phyloP scores from a whole-genome alignment of 1,140 invertebrate genomes.

The Akabosia matsudoensis region DNA sequence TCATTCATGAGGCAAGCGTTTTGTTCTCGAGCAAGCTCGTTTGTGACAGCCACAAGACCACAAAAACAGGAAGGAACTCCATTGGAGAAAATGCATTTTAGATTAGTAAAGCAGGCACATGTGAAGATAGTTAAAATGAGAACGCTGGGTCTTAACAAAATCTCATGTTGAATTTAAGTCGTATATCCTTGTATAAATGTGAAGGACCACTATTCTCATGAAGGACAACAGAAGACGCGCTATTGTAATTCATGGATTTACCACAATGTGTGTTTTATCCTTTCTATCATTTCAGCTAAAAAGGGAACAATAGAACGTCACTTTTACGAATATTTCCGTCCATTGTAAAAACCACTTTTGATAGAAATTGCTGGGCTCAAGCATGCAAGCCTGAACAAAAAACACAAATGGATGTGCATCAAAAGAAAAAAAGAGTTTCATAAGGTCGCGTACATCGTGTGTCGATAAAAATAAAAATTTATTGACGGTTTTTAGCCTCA shows the following conservation, averaged over 20 bases:
- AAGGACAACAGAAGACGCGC: background rate
- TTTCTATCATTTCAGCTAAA: background rate
- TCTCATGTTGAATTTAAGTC: too few species aligned
- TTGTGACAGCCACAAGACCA: background rate
- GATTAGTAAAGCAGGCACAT: background rate
- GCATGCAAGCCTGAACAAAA: background rate
- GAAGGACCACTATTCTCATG: background rate
- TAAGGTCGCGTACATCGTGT: background rate
- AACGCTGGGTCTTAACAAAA: too few species aligned
- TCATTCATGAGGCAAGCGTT: slow-evolving; percentile 12
- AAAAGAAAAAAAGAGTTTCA: background rate
- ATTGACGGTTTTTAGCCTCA: too few species aligned
- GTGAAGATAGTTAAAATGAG: background rate
- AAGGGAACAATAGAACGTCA: background rate
- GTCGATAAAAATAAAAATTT: too few species aligned
- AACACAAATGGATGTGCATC: background rate
- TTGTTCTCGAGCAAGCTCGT: background rate
- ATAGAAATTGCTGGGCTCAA: background rate
- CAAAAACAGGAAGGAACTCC: background rate
- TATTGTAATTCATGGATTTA: background rate
- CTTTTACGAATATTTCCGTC: background rate
- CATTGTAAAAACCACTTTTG: background rate
- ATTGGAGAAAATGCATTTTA: background rate
- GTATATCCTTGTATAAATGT: background rate
- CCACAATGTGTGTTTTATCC: slow-evolving; percentile 7